Percentiles rank a stretch among this genome's conserved stretches.
These are phyloP conservation scores for Hydropsyche tenuis DNA, from an alignment of 1,140 invertebrate genomes.

Conservation along the genomic window DNA sequence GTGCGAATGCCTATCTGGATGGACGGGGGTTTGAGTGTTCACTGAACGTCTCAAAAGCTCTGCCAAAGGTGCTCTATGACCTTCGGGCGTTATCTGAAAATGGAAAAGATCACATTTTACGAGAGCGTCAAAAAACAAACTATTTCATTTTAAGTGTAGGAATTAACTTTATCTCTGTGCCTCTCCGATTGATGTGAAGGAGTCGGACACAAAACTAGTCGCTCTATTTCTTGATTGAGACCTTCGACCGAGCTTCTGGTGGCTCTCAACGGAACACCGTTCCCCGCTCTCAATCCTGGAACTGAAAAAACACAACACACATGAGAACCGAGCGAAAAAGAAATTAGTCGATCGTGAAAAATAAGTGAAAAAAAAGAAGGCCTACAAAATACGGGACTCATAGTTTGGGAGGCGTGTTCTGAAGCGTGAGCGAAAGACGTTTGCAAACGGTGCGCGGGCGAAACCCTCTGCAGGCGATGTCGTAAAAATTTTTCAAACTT, in stretches of 20 bases:
- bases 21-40: constrained; percentile 81
- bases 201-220: constrained; percentile 67
- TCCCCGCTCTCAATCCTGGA: constrained; percentile 42
- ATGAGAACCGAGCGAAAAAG: background rate
- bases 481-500: constrained; percentile 60
- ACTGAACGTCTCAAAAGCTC: constrained; percentile 78
- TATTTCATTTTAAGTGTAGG: constrained; percentile 2
- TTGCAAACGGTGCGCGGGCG: constrained; percentile 42
- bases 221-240: constrained; percentile 84
- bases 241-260: constrained; percentile 85
- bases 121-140: constrained; percentile 4
- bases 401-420: constrained; percentile 58
- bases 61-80: constrained; percentile 81
- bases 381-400: constrained; percentile 60
- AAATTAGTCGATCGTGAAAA: background rate
- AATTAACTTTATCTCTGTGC: constrained; percentile 59
- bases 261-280: constrained; percentile 66
- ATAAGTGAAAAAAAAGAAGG: constrained; percentile 7
- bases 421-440: constrained; percentile 53
- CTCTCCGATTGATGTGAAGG: constrained; percentile 56
- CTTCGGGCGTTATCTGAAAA: constrained; percentile 74
- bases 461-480: constrained; percentile 56
- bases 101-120: too few relatives aligned
- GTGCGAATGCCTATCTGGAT: constrained; percentile 58
- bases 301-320: constrained; percentile 25